These are phyloP conservation scores for Athalia rosae DNA, from an alignment of 2,888 invertebrate genomes.

Conservation along the genomic window DNA sequence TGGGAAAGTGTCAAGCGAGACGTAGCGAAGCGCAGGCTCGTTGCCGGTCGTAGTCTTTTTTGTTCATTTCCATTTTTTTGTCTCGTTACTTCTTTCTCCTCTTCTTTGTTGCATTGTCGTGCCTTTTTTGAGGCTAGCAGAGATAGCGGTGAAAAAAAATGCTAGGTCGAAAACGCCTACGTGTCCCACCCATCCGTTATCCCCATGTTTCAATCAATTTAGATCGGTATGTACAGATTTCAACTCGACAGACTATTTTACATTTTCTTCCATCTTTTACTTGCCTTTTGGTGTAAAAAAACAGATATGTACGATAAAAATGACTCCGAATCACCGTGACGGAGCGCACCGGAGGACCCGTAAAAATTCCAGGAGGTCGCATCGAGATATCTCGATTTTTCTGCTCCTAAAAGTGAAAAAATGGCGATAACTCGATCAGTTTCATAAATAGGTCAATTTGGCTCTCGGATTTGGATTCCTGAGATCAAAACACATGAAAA, in stretches of 20 bases:
- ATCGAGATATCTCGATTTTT: too few relatives aligned
- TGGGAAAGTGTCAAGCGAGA: slow-evolving; percentile 24
- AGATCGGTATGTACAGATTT: slow-evolving; percentile 15
- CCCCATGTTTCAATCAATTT: slow-evolving; percentile 32
- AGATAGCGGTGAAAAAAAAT: slow-evolving; percentile 31
- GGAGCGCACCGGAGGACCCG: too few relatives aligned
- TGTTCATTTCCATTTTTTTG: slow-evolving; percentile 22
- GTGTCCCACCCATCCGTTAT: not conserved
- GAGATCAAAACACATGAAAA: too few relatives aligned
- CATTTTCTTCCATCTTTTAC: not conserved
- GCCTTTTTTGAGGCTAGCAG: not conserved
- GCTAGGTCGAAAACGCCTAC: not conserved
- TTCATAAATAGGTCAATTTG: too few relatives aligned
- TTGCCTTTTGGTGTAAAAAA: slow-evolving; percentile 14
- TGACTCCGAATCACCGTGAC: too few relatives aligned
- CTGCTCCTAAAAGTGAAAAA: too few relatives aligned
- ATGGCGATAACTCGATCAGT: too few relatives aligned
- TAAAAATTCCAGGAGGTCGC: too few relatives aligned
- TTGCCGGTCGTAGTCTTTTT: slow-evolving; percentile 27
- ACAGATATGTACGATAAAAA: too few relatives aligned
- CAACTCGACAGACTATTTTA: too few relatives aligned
- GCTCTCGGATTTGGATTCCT: too few relatives aligned
- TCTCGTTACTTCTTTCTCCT: not conserved
- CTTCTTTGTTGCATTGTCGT: not conserved
- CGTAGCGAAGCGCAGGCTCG: slow-evolving; percentile 10